Evolutionary conservation across 92 coral and sea anemone genomes (phyloP), one percentile per base, ranked within the genome.

Genomic region (Hydrozoanthus gracilis): DNA sequence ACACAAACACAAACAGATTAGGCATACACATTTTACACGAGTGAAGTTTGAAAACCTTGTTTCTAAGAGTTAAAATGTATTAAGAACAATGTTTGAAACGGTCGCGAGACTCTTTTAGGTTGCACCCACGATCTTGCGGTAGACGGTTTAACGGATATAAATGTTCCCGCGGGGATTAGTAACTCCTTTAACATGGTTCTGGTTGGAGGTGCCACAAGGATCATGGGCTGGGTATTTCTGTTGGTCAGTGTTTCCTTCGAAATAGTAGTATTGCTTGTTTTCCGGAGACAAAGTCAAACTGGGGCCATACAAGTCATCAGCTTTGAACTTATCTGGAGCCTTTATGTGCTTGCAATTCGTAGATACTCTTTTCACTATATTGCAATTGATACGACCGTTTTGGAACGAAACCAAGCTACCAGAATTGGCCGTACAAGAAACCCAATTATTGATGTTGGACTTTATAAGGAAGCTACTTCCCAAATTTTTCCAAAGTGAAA

Each of bases 81-180:
- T 27, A 27, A 27, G 39, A 27, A 27, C 39, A 27, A 27, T 27
- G 2, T 27, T 27, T 27, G 39, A 27, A 27, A 27, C 39, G 39
- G 39, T 27, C 39, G 39, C 39, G 39, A 27, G 39, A 27, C 39
- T 27, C n/a, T 27, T 27, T 27, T 27, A 27, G 39, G 39, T 27
- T 27, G 1, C 39, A 27, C 39, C 39, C 39, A 27, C 39, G 39
- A 27, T 27, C 39, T 27, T 27, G 39, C 39, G 39, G 39, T 27
- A 27, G 39, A 2, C 39, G 39, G 39, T 67, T 83, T 50, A 83
- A 5, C 87, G 87, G 65, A 83, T 60, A 71, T 70, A 83, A 3
- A 83, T 83, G 78, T 60, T 83, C 13, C 84, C 84, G 44, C 60
- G 84, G 4, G 84, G 84, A 15, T 51, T 79, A 16, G 47, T 44